Percentiles rank a stretch among this genome's conserved stretches.
Evolutionary conservation across 2,113 vertebrate species (phyloP).

Genomic region (Lycaon pictus): DNA sequence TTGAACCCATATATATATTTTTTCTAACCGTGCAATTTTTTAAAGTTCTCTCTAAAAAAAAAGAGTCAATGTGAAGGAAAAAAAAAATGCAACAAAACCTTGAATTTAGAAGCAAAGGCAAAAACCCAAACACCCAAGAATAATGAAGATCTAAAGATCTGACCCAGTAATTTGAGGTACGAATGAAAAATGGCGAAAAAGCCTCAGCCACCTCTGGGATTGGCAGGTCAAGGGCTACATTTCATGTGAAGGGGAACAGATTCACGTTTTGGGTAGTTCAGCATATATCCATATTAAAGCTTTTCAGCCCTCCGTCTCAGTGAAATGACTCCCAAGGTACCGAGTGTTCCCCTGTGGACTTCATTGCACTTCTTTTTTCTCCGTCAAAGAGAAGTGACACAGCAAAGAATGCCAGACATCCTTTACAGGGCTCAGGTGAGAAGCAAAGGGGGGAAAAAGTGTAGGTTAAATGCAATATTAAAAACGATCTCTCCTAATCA

Average conservation of each 20-base stretch:
- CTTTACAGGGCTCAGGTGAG: conserved; percentile 49
- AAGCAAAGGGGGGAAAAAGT: not conserved
- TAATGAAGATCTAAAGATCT: conserved; percentile 72
- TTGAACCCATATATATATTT: conserved; percentile 79
- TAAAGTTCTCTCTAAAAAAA: conserved; percentile 79
- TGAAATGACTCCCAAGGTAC: not conserved
- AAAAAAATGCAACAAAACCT: conserved; percentile 71
- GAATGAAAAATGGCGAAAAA: not conserved
- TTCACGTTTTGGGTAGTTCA: conserved; percentile 23
- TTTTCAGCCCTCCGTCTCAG: not conserved
- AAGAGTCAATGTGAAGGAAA: conserved; percentile 83
- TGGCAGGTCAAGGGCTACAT: not conserved
- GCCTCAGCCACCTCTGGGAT: not conserved
- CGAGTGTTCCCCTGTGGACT: not conserved
- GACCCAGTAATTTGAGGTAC: conserved; percentile 25
- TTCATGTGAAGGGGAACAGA: conserved; percentile 47
- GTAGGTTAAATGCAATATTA: conserved; percentile 56
- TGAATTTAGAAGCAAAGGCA: conserved; percentile 55
- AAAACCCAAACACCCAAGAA: conserved; percentile 67
- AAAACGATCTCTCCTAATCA: conserved; percentile 73
- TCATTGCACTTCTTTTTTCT: not conserved
- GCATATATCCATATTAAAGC: not conserved
- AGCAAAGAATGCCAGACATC: not conserved
- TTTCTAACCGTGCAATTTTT: conserved; percentile 81
- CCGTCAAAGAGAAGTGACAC: not conserved